These are phyloP conservation scores for Periplaneta americana DNA, from an alignment of 1,140 invertebrate species.

Conservation along the genomic window DNA sequence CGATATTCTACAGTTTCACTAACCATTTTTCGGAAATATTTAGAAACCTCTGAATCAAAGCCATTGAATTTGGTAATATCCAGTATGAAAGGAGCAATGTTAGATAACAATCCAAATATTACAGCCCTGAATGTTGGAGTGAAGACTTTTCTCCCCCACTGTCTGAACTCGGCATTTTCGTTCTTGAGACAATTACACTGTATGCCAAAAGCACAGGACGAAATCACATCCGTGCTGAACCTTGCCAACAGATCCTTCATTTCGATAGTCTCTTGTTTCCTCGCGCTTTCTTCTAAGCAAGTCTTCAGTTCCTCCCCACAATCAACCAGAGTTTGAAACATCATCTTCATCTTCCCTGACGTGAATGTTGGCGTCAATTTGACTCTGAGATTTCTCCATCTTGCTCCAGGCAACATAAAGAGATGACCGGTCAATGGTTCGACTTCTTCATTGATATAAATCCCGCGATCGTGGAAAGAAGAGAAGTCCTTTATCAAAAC, in stretches of 20 bases:
- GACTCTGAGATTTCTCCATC: conserved; percentile 42
- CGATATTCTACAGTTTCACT: conserved; percentile 22
- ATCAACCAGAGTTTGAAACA: conserved; percentile 23
- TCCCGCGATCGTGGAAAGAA: conserved; percentile 27
- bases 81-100: conserved; percentile 18
- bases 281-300: conserved; percentile 4
- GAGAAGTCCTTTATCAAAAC: conserved; percentile 33
- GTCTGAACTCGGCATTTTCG: conserved; percentile 9
- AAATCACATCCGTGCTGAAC: conserved; percentile 22
- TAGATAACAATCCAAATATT: background rate
- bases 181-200: conserved; percentile 13
- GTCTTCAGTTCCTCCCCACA: conserved; percentile 15
- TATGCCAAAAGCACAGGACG: conserved; percentile 22
- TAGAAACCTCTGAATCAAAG: conserved; percentile 16
- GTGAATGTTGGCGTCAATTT: conserved; percentile 41
- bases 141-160: background rate
- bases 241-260: conserved; percentile 5
- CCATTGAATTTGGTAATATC: conserved; percentile 13
- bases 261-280: conserved; percentile 1
- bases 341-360: conserved; percentile 29
- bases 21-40: conserved; percentile 27
- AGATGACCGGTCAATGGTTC: conserved; percentile 13
- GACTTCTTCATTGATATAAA: background rate
- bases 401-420: conserved; percentile 16
- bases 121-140: background rate